Conservation (phyloP, 2,113 vertebrate genomes). For the Riparia riparia region DNA sequence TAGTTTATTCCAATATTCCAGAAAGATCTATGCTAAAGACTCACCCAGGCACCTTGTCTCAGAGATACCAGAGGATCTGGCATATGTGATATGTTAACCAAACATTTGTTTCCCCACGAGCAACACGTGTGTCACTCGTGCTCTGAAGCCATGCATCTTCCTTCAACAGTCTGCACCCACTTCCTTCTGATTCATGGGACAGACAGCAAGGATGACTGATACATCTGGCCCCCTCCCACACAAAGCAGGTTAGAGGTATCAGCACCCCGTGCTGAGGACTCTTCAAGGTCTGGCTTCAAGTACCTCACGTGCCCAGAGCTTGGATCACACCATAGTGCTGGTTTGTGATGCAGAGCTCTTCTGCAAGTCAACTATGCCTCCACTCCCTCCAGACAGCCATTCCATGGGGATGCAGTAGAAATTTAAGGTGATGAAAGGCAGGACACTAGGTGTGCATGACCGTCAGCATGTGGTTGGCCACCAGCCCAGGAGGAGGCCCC, state of each 20-base stretch:
- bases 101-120: neutral
- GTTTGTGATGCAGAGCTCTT: neutral
- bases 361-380: neutral
- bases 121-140: neutral
- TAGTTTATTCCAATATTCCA: slow-evolving; percentile 1
- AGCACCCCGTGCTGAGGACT: fast-evolving
- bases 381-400: neutral
- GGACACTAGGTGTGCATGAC: neutral
- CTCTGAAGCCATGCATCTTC: neutral
- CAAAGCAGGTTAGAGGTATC: neutral
- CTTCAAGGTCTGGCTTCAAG: neutral
- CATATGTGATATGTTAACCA: neutral
- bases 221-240: neutral
- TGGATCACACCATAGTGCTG: fast-evolving
- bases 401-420: neutral
- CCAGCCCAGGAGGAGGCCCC: neutral
- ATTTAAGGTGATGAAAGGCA: neutral
- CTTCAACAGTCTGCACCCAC: neutral
- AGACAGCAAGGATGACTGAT: neutral
- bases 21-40: neutral
- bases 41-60: slow-evolving; percentile 5
- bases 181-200: neutral
- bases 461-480: fast-evolving
- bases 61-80: neutral
- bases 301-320: neutral